Evolutionary conservation across 2,888 invertebrate genomes (phyloP).

Genomic region (Amorpha juglandis): DNA sequence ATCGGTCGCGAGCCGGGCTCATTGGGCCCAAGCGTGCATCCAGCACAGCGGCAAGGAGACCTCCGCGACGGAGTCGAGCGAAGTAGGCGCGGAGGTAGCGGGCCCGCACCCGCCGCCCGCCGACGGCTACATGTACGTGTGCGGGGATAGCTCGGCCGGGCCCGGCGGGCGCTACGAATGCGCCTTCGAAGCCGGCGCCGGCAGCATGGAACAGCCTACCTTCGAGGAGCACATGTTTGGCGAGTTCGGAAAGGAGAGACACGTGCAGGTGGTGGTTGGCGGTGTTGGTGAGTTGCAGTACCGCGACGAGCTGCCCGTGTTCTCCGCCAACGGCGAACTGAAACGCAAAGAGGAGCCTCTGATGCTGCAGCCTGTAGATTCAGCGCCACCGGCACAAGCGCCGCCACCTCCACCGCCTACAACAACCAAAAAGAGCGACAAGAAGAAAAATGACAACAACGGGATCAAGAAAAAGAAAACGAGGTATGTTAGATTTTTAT

Average conservation of each 20-base stretch:
- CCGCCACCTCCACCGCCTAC: conserved; percentile 72
- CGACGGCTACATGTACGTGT: conserved; percentile 81
- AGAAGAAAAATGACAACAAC: conserved; percentile 93
- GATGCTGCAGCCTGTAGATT: conserved; percentile 67
- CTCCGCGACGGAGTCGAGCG: conserved; percentile 78
- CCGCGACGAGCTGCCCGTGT: conserved; percentile 74
- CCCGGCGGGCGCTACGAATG: conserved; percentile 73
- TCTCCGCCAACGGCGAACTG: conserved; percentile 53
- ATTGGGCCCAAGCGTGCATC: conserved; percentile 47
- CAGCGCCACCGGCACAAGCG: conserved; percentile 57
- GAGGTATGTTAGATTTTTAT: conserved; percentile 83
- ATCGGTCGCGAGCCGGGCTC: conserved; percentile 55
- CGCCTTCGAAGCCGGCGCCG: conserved; percentile 66
- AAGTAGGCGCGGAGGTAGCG: conserved; percentile 77
- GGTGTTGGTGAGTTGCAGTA: conserved; percentile 81
- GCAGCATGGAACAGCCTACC: conserved; percentile 86
- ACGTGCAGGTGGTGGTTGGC: conserved; percentile 78
- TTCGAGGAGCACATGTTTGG: conserved; percentile 92
- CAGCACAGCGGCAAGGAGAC: conserved; percentile 52
- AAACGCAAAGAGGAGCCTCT: conserved; percentile 77
- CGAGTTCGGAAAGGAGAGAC: conserved; percentile 87
- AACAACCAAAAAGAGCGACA: conserved; percentile 88
- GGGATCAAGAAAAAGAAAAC: conserved; percentile 97
- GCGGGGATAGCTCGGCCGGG: conserved; percentile 64
- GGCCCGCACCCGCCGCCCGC: conserved; percentile 76